Evolutionary conservation across 2,113 vertebrate genomes (phyloP), one percentile per base, ranked within the genome.

Genomic region (Sterna hirundo): DNA sequence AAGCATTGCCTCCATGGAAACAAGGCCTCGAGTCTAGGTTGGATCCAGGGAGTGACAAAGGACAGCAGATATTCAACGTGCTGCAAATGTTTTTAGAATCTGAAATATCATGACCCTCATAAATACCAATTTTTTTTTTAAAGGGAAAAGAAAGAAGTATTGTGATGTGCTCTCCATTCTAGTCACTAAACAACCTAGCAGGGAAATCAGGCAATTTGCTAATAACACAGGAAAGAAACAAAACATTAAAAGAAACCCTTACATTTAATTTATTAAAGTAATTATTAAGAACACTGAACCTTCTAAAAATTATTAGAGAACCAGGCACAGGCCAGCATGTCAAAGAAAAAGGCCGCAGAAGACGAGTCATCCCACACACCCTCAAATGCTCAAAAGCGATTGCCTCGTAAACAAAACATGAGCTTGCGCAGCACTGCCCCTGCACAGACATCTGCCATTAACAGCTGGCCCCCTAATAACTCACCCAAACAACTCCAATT

Each of bases 1-100:
- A 95, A 96, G 55, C 34, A 65, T 74, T 57, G 90, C 95, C 74
- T 97, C 96, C 97, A 96, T 89, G 87, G 98, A 97, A 98, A 97
- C 97, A 40, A 72, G 87, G 80, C 58, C 93, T 68, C 2, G 1
- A 84, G 88, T 88, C 76, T 86, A 83, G 70, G 82, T 54, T 92
- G 89, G 77, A 89, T 94, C 60, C 88, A 76, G 18, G 57, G 38
- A 94, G 66, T 90, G 64, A 97, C 94, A 96, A 94, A 84, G 49
- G 92, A 94, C 74, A 96, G 80, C 76, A 96, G 78, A 89, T 83
- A 97, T 68, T 93, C 87, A 93, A 83, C 81, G 57, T 64, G 38
- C 62, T 90, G 79, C 22, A 86, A 62, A 65, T 66, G 36, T 72
- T 75, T 88, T 95, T 57, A 70, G 69, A 88, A 83, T 72, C 85